Percentiles rank a stretch among this genome's conserved stretches.
phyloP scores from a whole-genome alignment of 2,888 invertebrate genomes.

The Blastobasis lacticolella region DNA sequence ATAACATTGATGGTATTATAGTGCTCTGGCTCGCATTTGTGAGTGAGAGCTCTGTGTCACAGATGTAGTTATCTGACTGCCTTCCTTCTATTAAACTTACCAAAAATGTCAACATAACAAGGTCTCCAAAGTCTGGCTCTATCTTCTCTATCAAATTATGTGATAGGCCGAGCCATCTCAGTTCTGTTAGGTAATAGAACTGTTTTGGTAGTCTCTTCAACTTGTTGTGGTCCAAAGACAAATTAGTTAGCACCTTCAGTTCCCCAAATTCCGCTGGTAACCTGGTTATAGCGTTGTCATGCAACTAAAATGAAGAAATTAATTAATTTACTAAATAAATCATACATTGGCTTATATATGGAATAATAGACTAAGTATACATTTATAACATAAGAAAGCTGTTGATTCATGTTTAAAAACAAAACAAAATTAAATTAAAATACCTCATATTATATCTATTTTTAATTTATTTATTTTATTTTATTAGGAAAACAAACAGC shows the following conservation, averaged over 20 bases:
- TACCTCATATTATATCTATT: too few species aligned
- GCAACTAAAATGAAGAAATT: constrained; percentile 73
- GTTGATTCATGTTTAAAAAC: too few species aligned
- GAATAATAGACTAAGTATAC: too few species aligned
- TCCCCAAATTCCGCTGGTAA: constrained; percentile 84
- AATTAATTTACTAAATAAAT: neutral
- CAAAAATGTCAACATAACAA: constrained; percentile 80
- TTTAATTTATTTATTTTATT: too few species aligned
- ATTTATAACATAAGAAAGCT: too few species aligned
- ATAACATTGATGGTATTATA: too few species aligned
- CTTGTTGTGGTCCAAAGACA: constrained; percentile 82
- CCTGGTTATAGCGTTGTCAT: constrained; percentile 84
- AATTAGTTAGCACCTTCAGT: constrained; percentile 77
- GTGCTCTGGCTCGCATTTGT: too few species aligned
- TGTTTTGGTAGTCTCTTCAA: constrained; percentile 75
- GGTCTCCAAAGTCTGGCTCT: constrained; percentile 82
- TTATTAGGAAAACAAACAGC: too few species aligned
- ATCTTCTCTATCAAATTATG: constrained; percentile 81
- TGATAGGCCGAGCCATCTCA: constrained; percentile 82
- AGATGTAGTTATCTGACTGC: neutral
- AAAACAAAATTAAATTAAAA: too few species aligned
- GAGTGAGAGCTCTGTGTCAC: too few species aligned
- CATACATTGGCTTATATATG: too few species aligned
- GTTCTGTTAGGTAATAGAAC: constrained; percentile 80
- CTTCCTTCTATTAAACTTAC: constrained; percentile 27